Evolutionary conservation across 2,888 invertebrate species (phyloP).

Genomic region (Amphiduros pacificus): DNA sequence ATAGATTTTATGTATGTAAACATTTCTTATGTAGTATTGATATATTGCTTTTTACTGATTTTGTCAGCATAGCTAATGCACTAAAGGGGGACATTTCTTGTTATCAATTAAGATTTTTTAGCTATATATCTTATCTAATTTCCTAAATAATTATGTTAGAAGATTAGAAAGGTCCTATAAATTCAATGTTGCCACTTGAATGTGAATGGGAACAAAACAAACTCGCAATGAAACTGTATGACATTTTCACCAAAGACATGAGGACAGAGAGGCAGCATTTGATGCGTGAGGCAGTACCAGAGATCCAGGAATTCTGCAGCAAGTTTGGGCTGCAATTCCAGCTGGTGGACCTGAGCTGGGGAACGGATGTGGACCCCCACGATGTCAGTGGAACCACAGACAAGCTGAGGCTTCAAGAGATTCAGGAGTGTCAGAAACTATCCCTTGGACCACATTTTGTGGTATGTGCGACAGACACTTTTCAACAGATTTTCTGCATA

Average conservation of each 20-base stretch:
- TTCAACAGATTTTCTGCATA: too few relatives aligned
- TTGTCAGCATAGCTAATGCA: too few relatives aligned
- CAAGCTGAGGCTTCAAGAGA: constrained; percentile 4
- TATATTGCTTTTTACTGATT: too few relatives aligned
- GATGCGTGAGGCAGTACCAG: constrained; percentile 21
- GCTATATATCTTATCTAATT: background rate
- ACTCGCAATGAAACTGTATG: background rate
- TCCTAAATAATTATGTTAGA: too few relatives aligned
- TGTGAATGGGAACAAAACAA: background rate
- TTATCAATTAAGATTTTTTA: too few relatives aligned
- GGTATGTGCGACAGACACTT: too few relatives aligned
- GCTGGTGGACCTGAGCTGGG: constrained; percentile 26
- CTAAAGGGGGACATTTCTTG: too few relatives aligned
- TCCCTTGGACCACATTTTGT: constrained; percentile 28
- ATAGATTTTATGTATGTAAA: too few relatives aligned
- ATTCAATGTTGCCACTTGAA: background rate
- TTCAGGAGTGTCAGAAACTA: constrained; percentile 21
- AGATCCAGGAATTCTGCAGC: constrained; percentile 20
- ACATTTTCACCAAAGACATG: constrained; percentile 21
- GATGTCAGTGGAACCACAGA: background rate
- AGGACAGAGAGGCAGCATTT: constrained; percentile 16
- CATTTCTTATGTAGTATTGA: too few relatives aligned
- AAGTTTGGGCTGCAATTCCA: constrained; percentile 23
- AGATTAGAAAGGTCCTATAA: background rate
- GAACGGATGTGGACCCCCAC: background rate